Base-by-base conservation (phyloP, 2,888 invertebrate species). In the Plebejus anna region DNA sequence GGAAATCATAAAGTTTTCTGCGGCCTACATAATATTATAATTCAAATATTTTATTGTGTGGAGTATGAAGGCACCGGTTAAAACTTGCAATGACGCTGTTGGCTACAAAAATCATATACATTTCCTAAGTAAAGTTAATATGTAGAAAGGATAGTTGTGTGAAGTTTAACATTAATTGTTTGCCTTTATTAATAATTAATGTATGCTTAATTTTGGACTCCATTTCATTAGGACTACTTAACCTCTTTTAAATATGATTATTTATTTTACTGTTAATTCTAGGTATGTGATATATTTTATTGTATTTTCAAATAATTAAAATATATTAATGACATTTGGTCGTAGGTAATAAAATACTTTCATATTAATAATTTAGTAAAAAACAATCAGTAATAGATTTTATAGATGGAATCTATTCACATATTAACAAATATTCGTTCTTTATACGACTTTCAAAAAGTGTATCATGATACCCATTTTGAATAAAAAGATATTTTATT, bases 181-280 rank as follows among this genome's bases (percentile, higher is more conserved):
- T 61, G 59, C 9, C 9, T 28, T 9, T 4, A 32, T 32, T 32
- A 32, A 16, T 13, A 4, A 11, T 55, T 9, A 42, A 16, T 13
- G 66, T 36, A 13, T 32, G 4, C 66, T 66, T 66, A 16, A 66
- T 16, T 32, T 66, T 32, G 32, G 4, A 13, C 32, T 66, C 5
- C n/a, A 22, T 66, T 13, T 36, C 32, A 4, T 32, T 32, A 66
- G 13, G 13, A 66, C 66, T 66, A 66, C 32, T 66, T n/a, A n/a
- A n/a, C n/a, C n/a, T n/a, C n/a, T n/a, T n/a, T n/a, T 66, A 66
- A 32, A 32, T 4, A 11, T 66, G 66, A 13, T 28, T 66, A 66
- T 66, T 66, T 66, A 66, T 66, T 66, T 66, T 32, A 66, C 28
- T 66, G 32, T 66, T 32, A 66, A 66, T 32, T 66, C 22, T 13